A percentile compares a stretch with the other conserved stretches of the same genome.
phyloP scores from a whole-genome alignment of 1,140 invertebrate genomes.

The Drosophila ogumai region DNA sequence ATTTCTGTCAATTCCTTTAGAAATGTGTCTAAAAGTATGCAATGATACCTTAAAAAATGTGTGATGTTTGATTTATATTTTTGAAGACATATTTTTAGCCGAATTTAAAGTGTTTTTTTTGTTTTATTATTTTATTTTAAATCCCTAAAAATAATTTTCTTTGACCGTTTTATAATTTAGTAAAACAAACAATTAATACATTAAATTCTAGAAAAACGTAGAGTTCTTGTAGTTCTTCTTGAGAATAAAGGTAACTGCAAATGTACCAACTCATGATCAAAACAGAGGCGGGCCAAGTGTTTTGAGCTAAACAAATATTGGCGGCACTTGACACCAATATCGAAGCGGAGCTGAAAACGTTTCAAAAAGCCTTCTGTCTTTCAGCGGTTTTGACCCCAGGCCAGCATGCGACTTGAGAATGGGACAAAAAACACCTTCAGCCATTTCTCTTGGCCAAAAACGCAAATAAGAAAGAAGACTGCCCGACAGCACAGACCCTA shows the following conservation, averaged over 20 bases:
- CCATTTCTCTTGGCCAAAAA: slow-evolving; percentile 63
- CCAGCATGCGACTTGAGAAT: slow-evolving; percentile 17
- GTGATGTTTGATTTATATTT: too few relatives aligned
- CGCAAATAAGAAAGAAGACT: slow-evolving; percentile 49
- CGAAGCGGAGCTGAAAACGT: slow-evolving; percentile 3
- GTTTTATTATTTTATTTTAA: too few relatives aligned
- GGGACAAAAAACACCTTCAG: slow-evolving; percentile 27
- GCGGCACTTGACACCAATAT: slow-evolving; percentile 61
- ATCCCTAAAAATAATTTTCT: neutral
- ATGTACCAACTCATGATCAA: neutral
- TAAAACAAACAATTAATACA: neutral
- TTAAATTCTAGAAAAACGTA: neutral
- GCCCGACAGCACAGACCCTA: slow-evolving; percentile 34
- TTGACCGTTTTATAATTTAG: neutral
- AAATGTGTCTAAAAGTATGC: neutral
- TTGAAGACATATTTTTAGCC: too few relatives aligned
- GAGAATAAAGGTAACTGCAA: neutral
- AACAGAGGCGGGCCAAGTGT: slow-evolving; percentile 27
- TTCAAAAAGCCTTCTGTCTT: slow-evolving; percentile 34
- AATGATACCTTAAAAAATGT: neutral
- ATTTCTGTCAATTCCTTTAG: neutral
- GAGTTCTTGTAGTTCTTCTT: neutral
- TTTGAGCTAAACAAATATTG: slow-evolving; percentile 32
- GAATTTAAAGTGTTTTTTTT: too few relatives aligned
- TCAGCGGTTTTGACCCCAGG: slow-evolving; percentile 62